Conservation (phyloP, 1,140 invertebrate genomes). For the Sarcophaga bullata region DNA sequence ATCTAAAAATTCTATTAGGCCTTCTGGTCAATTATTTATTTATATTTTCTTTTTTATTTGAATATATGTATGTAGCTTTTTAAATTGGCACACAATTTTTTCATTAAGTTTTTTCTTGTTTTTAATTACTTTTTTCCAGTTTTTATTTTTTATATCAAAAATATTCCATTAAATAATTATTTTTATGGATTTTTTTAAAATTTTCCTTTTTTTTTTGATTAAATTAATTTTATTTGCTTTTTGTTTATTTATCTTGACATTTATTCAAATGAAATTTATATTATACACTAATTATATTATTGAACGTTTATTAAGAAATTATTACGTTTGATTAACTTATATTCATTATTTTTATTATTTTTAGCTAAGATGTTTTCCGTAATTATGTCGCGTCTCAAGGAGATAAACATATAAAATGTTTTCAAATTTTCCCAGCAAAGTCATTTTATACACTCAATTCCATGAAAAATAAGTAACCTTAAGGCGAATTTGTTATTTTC, state of each 20-base stretch:
- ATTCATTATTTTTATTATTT: not conserved
- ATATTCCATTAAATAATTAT: not conserved
- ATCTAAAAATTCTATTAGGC: not conserved
- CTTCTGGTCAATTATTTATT: not conserved
- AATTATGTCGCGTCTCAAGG: not conserved
- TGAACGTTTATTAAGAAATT: conserved; percentile 1
- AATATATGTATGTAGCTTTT: not conserved
- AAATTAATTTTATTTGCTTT: conserved; percentile 18
- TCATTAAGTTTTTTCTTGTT: no score
- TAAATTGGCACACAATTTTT: no score
- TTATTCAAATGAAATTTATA: not conserved
- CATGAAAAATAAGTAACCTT: conserved; percentile 12
- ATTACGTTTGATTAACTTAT: conserved; percentile 19
- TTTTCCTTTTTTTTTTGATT: not conserved
- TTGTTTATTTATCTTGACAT: not conserved
- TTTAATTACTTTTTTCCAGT: not conserved
- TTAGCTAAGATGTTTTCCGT: not conserved
- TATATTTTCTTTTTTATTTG: conserved; percentile 9
- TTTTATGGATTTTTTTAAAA: not conserved
- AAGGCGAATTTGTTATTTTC: not conserved
- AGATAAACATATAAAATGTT: conserved; percentile 26
- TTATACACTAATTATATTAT: not conserved
- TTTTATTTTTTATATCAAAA: not conserved
- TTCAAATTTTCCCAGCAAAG: conserved; percentile 27
- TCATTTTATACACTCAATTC: conserved; percentile 27